A percentile compares a stretch with the other conserved stretches of the same genome.
Conservation (phyloP, 2,797 vertebrate genomes). For the Craterocephalus amniculus region DNA sequence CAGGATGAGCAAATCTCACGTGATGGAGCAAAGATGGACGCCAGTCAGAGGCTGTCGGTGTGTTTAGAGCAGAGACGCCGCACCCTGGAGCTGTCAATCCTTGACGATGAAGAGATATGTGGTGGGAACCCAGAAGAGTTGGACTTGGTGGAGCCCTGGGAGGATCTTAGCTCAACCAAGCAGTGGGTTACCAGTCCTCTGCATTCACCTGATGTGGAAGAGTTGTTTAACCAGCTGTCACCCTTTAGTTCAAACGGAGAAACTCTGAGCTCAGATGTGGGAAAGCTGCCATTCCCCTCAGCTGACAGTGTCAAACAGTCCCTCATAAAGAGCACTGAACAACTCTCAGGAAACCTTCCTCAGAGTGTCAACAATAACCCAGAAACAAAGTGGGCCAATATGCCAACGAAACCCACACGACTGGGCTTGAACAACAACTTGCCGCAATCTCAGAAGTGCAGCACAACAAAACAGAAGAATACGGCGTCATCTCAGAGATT, state of each 20-base stretch:
- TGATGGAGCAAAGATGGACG: constrained; percentile 47
- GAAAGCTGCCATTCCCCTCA: constrained; percentile 31
- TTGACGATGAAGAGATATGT: constrained; percentile 84
- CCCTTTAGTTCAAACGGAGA: constrained; percentile 49
- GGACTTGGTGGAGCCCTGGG: constrained; percentile 94
- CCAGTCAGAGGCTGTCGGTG: constrained; percentile 64
- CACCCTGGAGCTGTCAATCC: constrained; percentile 56
- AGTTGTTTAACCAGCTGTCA: constrained; percentile 76
- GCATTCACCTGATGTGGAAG: constrained; percentile 92
- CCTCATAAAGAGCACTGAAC: constrained; percentile 38
- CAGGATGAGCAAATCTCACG: constrained; percentile 29
- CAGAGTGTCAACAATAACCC: constrained; percentile 51
- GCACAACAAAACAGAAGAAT: constrained; percentile 70
- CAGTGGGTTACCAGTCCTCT: constrained; percentile 97
- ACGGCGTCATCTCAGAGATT: constrained; percentile 73
- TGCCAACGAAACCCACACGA: constrained; percentile 45
- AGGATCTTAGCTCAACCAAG: constrained; percentile 85
- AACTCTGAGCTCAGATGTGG: constrained; percentile 28
- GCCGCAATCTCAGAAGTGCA: constrained; percentile 62
- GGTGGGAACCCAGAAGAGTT: constrained; percentile 83
- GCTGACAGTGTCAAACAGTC: constrained; percentile 27
- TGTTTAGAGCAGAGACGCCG: constrained; percentile 72
- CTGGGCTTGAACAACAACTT: constrained; percentile 38
- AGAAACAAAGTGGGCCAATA: constrained; percentile 57
- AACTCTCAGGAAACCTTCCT: constrained; percentile 50